These are phyloP conservation scores for Azemiops feae DNA, from an alignment of 2,113 vertebrate genomes.

Conservation along the genomic window DNA sequence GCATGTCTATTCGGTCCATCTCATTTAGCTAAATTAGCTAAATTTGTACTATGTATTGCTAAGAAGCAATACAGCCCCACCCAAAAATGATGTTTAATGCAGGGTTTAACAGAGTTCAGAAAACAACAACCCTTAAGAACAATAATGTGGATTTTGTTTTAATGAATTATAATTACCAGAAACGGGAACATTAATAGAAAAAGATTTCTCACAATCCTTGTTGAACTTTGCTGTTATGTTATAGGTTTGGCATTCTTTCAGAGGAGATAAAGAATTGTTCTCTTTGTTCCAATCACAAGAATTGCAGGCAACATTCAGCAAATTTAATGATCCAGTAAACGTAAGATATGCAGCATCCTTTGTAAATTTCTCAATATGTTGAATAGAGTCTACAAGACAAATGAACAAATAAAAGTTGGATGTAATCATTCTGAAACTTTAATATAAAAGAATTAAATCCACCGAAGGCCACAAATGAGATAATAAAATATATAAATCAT, in stretches of 20 bases:
- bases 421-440: background rate
- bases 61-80: background rate
- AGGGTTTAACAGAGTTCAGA: background rate
- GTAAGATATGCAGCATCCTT: accelerated
- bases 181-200: accelerated
- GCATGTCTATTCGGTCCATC: background rate
- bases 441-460: background rate
- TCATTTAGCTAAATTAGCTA: background rate
- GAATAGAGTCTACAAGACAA: background rate
- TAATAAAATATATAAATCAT: background rate
- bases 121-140: background rate
- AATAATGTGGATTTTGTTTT: background rate
- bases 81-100: background rate
- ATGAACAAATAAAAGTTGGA: background rate
- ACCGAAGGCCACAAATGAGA: background rate
- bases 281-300: background rate
- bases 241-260: background rate
- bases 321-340: accelerated
- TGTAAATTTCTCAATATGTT: accelerated
- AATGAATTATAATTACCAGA: slow-evolving; percentile 9
- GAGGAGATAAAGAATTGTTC: background rate
- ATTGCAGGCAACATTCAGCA: accelerated
- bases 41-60: background rate
- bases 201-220: accelerated
- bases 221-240: background rate